Percentiles rank a stretch among this genome's conserved stretches.
phyloP scores from a whole-genome alignment of 2,113 vertebrate species.

The Nipponia nippon region DNA sequence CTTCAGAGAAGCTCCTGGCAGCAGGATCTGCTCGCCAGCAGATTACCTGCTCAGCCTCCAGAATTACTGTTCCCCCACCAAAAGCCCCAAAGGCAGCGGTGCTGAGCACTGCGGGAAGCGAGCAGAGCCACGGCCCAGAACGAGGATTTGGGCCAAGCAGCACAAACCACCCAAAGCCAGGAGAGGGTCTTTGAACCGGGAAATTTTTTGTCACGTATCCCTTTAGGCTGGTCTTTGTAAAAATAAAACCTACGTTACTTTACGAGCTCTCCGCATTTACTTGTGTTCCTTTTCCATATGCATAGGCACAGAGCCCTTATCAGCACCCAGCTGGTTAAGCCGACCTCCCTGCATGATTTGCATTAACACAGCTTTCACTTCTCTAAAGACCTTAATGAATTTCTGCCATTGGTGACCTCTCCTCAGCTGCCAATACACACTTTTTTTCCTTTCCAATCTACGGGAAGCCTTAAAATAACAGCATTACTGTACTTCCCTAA shows the following conservation, averaged over 20 bases:
- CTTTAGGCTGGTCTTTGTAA: background rate
- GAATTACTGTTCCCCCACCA: background rate
- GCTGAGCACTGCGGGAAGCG: fast-evolving
- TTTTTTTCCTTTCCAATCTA: background rate
- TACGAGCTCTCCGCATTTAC: background rate
- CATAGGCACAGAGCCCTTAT: background rate
- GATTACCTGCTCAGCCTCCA: background rate
- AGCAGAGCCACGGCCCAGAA: background rate
- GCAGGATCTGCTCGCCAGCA: background rate
- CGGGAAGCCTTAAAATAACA: conserved; percentile 10
- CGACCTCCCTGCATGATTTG: background rate
- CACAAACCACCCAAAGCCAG: background rate
- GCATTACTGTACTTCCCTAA: conserved; percentile 5
- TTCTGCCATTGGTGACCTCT: conserved; percentile 10
- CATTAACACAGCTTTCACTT: background rate
- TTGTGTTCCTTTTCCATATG: background rate
- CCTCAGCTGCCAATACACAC: background rate
- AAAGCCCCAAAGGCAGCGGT: background rate
- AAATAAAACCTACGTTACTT: background rate
- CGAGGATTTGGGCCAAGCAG: background rate
- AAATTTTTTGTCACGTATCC: background rate
- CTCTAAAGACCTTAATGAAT: conserved; percentile 36
- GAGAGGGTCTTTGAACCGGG: fast-evolving
- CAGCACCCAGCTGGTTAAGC: background rate
- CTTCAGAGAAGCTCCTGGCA: background rate